These are phyloP conservation scores for Zaprionus inermis DNA, from an alignment of 1,140 invertebrate genomes.

Conservation along the genomic window DNA sequence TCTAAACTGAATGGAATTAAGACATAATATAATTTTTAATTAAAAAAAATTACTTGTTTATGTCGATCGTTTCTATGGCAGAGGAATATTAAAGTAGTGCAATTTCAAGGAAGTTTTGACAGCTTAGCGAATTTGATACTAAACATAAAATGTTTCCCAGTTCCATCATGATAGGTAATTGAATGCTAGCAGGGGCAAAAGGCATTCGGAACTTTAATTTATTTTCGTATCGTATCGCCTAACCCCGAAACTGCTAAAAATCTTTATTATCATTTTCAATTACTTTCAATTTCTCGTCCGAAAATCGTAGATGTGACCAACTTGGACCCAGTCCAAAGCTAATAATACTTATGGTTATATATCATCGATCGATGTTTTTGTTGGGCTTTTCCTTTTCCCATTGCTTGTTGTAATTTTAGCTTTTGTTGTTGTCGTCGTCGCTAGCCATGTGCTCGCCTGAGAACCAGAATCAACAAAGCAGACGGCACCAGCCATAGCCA, in stretches of 20 bases:
- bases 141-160: not conserved
- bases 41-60: too few relatives aligned
- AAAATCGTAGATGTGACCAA: not conserved
- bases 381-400: constrained; percentile 44
- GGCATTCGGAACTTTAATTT: not conserved
- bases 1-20: too few relatives aligned
- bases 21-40: too few relatives aligned
- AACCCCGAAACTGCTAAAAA: not conserved
- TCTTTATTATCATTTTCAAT: constrained; percentile 3
- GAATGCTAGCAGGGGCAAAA: too few relatives aligned
- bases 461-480: constrained; percentile 64
- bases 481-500: constrained; percentile 36
- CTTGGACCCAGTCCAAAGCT: constrained; percentile 18
- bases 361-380: constrained; percentile 56
- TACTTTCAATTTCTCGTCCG: not conserved
- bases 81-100: too few relatives aligned
- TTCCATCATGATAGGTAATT: not conserved
- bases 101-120: too few relatives aligned
- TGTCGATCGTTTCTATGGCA: too few relatives aligned
- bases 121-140: too few relatives aligned
- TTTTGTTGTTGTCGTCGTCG: constrained; percentile 21
- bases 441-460: constrained; percentile 50
- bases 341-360: constrained; percentile 54
- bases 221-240: not conserved
- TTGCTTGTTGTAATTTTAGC: constrained; percentile 16